Evolutionary conservation across 1,140 invertebrate genomes (phyloP).

Genomic region (Laupala kohalensis): DNA sequence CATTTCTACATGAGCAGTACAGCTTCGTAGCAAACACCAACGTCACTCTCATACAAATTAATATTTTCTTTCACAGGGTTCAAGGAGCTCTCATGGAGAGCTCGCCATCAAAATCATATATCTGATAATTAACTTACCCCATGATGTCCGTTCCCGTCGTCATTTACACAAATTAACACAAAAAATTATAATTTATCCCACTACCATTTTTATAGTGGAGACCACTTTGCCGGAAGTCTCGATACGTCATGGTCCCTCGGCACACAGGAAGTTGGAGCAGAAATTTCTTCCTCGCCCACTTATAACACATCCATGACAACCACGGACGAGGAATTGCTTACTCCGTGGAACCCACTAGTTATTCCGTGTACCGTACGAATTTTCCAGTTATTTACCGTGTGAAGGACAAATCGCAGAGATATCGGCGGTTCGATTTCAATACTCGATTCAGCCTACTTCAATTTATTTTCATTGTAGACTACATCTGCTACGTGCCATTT

Average conservation of each 20-base stretch:
- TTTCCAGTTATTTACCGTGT: too few species aligned
- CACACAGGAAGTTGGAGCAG: background rate
- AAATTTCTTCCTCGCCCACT: background rate
- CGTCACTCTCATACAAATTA: background rate
- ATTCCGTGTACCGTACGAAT: too few species aligned
- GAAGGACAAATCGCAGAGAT: too few species aligned
- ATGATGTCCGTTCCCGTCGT: conserved; percentile 13
- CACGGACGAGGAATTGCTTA: too few species aligned
- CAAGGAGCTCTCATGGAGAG: background rate
- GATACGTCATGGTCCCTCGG: conserved; percentile 6
- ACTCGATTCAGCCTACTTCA: too few species aligned
- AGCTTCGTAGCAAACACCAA: background rate
- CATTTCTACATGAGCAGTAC: background rate
- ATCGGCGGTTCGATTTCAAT: too few species aligned
- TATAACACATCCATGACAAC: background rate
- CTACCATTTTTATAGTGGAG: conserved; percentile 7
- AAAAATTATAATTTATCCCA: conserved; percentile 3
- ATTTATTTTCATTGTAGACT: too few species aligned
- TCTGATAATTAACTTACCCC: conserved; percentile 9
- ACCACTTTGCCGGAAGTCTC: conserved; percentile 8
- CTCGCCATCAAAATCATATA: background rate
- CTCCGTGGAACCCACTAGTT: too few species aligned
- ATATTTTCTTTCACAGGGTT: background rate
- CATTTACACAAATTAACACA: conserved; percentile 11
- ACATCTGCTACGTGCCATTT: too few species aligned